Percentiles rank a stretch among this genome's conserved stretches.
Evolutionary conservation across 2,888 invertebrate genomes (phyloP).

Genomic region (Trachelus iudaicus): DNA sequence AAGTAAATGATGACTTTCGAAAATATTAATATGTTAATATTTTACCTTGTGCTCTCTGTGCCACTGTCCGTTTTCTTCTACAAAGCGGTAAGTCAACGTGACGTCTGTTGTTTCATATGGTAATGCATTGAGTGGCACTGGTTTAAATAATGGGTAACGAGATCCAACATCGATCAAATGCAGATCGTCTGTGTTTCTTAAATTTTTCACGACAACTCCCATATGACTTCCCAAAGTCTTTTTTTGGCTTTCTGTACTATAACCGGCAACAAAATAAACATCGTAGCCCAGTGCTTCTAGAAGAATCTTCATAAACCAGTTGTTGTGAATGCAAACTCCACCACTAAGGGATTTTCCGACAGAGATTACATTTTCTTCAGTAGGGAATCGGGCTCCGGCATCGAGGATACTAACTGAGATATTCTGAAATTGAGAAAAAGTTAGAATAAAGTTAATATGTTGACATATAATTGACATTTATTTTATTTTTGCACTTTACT

Average conservation of each 20-base stretch:
- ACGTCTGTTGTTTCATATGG: conserved; percentile 14
- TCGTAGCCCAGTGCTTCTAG: conserved; percentile 16
- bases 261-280: conserved; percentile 2
- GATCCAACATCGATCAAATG: conserved; percentile 14
- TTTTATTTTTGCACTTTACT: too few species aligned
- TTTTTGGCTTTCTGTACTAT: neutral
- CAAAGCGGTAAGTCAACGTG: conserved; percentile 14
- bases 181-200: conserved; percentile 8
- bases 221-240: conserved; percentile 11
- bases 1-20: neutral
- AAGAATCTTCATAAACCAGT: conserved; percentile 18
- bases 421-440: conserved; percentile 2
- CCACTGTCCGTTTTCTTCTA: conserved; percentile 17
- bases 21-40: neutral
- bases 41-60: conserved; percentile 17
- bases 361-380: conserved; percentile 1
- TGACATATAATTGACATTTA: too few species aligned
- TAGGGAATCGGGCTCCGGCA: conserved; percentile 13
- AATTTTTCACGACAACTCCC: conserved; percentile 10
- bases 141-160: conserved; percentile 15
- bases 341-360: conserved; percentile 9
- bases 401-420: conserved; percentile 11
- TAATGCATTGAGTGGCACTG: conserved; percentile 10
- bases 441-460: too few species aligned
- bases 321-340: conserved; percentile 16